These are phyloP conservation scores for Lithobius niger DNA, from an alignment of 1,140 invertebrate genomes.

Conservation along the genomic window DNA sequence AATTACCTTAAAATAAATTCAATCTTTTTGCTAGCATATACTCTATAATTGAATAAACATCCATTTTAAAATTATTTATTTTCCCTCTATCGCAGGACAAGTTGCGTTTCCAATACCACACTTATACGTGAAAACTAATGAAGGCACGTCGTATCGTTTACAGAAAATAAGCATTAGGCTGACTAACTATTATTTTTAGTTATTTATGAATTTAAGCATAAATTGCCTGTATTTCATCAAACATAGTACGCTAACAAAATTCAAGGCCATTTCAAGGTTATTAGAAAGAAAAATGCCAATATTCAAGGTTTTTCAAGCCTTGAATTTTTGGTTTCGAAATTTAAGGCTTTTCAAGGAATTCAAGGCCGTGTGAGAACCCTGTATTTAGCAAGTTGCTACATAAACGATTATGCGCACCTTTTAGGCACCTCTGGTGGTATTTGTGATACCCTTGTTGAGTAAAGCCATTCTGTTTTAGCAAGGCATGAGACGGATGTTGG, in stretches of 20 bases:
- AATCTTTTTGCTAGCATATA: background rate
- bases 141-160: no score
- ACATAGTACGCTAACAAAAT: background rate
- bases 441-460: constrained; percentile 94
- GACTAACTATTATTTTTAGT: no score
- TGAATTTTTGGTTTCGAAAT: background rate
- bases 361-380: background rate
- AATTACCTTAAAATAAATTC: background rate
- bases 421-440: constrained; percentile 81
- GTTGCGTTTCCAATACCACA: no score
- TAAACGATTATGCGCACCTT: constrained; percentile 40
- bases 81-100: no score
- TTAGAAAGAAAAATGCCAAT: constrained; percentile 3
- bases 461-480: constrained; percentile 95
- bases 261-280: background rate
- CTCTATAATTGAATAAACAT: no score
- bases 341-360: background rate
- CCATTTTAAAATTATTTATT: no score
- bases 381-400: background rate
- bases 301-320: background rate
- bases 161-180: no score
- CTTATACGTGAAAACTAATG: no score
- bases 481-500: constrained; percentile 89
- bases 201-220: no score
- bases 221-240: background rate